Percentiles rank a stretch among this genome's conserved stretches.
phyloP scores from a whole-genome alignment of 2,797 vertebrate genomes.

The Danio choprae region DNA sequence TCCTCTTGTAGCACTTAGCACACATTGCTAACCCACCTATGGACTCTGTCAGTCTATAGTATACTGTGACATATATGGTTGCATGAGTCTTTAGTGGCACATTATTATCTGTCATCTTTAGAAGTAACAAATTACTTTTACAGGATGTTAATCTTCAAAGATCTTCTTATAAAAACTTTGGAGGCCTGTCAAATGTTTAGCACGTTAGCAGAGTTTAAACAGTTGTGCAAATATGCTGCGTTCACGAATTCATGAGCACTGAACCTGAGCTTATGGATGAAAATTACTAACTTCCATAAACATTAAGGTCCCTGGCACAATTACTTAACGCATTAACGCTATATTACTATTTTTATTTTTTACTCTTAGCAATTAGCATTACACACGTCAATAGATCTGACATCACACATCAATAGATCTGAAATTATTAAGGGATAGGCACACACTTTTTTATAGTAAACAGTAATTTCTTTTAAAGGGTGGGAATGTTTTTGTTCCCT shows the following conservation, averaged over 20 bases:
- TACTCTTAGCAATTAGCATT: neutral
- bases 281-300: neutral
- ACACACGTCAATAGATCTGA: neutral
- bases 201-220: neutral
- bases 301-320: neutral
- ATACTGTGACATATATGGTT: neutral
- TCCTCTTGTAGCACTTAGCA: slow-evolving; percentile 8
- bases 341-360: neutral
- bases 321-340: neutral
- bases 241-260: neutral
- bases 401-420: neutral
- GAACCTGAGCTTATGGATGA: neutral
- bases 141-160: neutral
- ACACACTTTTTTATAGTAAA: neutral
- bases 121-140: slow-evolving; percentile 10
- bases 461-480: neutral
- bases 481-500: neutral
- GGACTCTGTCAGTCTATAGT: neutral
- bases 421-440: neutral
- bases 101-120: slow-evolving; percentile 9
- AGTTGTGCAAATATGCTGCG: neutral
- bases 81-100: neutral
- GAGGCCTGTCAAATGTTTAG: neutral
- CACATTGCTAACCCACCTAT: slow-evolving; percentile 13
- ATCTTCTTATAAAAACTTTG: neutral